Evolutionary conservation across 1,140 invertebrate genomes (phyloP).

Genomic region (Phthorimaea operculella): DNA sequence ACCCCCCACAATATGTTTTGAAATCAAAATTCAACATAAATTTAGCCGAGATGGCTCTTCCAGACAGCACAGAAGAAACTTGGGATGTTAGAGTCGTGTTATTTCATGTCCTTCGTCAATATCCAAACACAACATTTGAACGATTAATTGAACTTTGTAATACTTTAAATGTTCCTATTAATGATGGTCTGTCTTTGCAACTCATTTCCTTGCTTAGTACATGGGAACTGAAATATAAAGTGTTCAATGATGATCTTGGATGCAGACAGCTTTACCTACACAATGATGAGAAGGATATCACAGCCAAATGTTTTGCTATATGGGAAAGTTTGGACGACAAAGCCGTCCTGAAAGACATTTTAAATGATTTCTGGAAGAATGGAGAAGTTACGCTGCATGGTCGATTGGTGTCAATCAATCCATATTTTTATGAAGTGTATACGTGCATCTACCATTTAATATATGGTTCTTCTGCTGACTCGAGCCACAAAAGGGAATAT

Average conservation of each 20-base stretch:
- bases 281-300: constrained; percentile 36
- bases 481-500: constrained; percentile 51
- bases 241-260: constrained; percentile 41
- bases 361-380: constrained; percentile 61
- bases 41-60: constrained; percentile 47
- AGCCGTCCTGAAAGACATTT: constrained; percentile 50
- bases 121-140: constrained; percentile 38
- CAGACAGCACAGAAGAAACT: constrained; percentile 53
- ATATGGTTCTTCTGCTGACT: constrained; percentile 30
- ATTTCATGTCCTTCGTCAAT: constrained; percentile 48
- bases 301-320: constrained; percentile 43
- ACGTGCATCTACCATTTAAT: constrained; percentile 56
- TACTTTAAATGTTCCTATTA: constrained; percentile 46
- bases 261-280: constrained; percentile 33
- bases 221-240: constrained; percentile 59
- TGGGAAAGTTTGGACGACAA: constrained; percentile 57
- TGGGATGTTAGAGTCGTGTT: constrained; percentile 57
- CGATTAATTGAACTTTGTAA: constrained; percentile 50
- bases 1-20: constrained; percentile 47
- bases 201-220: constrained; percentile 54
- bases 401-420: constrained; percentile 54
- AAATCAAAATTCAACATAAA: constrained; percentile 58
- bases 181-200: constrained; percentile 59
- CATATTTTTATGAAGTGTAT: constrained; percentile 65
- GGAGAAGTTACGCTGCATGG: constrained; percentile 62